These are phyloP conservation scores for Notolepis coatsorum DNA, from an alignment of 2,797 vertebrate genomes.

Conservation along the genomic window DNA sequence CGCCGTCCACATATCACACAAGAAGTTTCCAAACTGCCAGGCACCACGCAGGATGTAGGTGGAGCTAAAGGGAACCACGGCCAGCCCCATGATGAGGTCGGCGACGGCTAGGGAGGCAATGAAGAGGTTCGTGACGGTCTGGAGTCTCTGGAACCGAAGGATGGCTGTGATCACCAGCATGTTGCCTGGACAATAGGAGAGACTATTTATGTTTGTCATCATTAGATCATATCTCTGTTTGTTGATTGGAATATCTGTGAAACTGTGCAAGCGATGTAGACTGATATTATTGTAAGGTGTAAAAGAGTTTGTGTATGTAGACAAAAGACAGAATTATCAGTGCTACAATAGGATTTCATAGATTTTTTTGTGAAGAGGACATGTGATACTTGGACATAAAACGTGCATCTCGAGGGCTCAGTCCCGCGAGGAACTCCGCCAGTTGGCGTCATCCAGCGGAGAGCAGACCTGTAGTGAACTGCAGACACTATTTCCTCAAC, in stretches of 20 bases:
- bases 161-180: constrained; percentile 95
- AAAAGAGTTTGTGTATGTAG: too few relatives aligned
- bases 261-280: neutral
- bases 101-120: constrained; percentile 95
- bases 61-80: constrained; percentile 93
- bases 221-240: neutral
- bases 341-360: too few relatives aligned
- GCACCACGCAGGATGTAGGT: constrained; percentile 87
- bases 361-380: too few relatives aligned
- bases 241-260: neutral
- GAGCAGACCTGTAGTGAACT: too few relatives aligned
- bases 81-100: constrained; percentile 95
- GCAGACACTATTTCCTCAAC: too few relatives aligned
- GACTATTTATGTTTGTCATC: neutral
- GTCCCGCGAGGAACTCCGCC: too few relatives aligned
- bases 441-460: too few relatives aligned
- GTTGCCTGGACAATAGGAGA: constrained; percentile 77
- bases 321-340: too few relatives aligned
- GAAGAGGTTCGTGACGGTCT: constrained; percentile 97
- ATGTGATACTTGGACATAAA: too few relatives aligned
- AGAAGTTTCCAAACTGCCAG: constrained; percentile 92
- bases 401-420: too few relatives aligned
- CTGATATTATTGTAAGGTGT: too few relatives aligned
- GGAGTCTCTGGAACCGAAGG: constrained; percentile 91
- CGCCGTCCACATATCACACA: constrained; percentile 96